Evolutionary conservation across 1,140 invertebrate species (phyloP).

Genomic region (Heliconius hermathena): DNA sequence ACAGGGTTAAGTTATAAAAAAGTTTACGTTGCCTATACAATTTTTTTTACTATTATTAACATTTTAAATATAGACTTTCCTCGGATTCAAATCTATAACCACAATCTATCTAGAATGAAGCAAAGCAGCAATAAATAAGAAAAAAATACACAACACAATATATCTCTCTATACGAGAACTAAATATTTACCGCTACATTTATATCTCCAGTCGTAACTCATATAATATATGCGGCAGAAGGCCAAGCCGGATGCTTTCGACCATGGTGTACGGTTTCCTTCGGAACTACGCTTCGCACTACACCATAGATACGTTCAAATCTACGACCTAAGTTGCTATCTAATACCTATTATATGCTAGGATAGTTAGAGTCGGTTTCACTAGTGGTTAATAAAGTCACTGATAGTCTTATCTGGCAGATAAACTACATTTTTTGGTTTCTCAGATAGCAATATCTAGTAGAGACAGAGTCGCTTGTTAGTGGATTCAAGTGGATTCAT

Average conservation of each 20-base stretch:
- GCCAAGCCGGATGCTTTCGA: conserved; percentile 53
- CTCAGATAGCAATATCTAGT: too few species aligned
- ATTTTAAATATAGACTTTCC: too few species aligned
- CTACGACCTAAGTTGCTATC: neutral
- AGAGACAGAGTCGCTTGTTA: too few species aligned
- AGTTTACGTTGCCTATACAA: too few species aligned
- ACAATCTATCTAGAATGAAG: too few species aligned
- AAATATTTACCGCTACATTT: neutral
- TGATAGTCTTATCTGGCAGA: too few species aligned
- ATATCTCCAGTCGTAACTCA: conserved; percentile 14
- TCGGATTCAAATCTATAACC: too few species aligned
- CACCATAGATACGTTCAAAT: conserved; percentile 31
- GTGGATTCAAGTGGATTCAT: too few species aligned
- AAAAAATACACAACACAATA: neutral
- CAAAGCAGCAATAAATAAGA: neutral
- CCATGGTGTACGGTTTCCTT: conserved; percentile 56
- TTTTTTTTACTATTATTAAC: too few species aligned
- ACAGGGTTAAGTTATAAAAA: too few species aligned
- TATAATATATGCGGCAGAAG: conserved; percentile 29
- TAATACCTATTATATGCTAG: neutral
- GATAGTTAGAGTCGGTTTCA: neutral
- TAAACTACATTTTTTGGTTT: too few species aligned
- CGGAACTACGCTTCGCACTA: conserved; percentile 48
- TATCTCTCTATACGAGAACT: neutral
- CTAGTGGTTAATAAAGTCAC: too few species aligned